These are phyloP conservation scores for Hippocampus comes DNA, from an alignment of 2,113 vertebrate genomes.

Conservation along the genomic window DNA sequence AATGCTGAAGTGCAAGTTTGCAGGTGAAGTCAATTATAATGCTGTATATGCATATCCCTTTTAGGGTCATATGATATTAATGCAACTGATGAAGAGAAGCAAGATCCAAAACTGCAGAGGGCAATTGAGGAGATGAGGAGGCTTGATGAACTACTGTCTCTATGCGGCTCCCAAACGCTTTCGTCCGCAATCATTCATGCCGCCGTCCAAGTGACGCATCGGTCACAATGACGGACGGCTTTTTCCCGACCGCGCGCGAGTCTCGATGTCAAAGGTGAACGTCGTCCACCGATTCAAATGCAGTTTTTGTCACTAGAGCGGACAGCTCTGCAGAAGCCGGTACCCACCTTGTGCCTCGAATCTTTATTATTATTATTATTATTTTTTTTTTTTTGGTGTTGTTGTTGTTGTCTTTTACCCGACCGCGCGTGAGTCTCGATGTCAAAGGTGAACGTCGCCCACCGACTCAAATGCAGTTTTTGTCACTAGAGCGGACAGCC, in stretches of 20 bases:
- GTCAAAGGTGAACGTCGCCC: too few species aligned
- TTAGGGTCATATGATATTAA: constrained; percentile 32
- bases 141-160: constrained; percentile 79
- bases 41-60: background rate
- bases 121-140: constrained; percentile 79
- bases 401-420: too few species aligned
- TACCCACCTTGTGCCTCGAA: too few species aligned
- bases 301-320: background rate
- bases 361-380: too few species aligned
- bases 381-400: background rate
- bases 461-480: too few species aligned
- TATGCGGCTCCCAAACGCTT: constrained; percentile 26
- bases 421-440: too few species aligned
- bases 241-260: too few species aligned
- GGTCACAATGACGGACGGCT: background rate
- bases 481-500: background rate
- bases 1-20: too few species aligned
- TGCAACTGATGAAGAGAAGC: constrained; percentile 47
- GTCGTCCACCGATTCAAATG: too few species aligned
- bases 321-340: too few species aligned
- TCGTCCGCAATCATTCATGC: too few species aligned
- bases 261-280: too few species aligned
- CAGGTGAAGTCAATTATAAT: background rate
- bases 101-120: constrained; percentile 67
- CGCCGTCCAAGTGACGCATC: background rate